Evolutionary conservation across 2,797 vertebrate species (phyloP).

Genomic region (Urophycis tenuis): DNA sequence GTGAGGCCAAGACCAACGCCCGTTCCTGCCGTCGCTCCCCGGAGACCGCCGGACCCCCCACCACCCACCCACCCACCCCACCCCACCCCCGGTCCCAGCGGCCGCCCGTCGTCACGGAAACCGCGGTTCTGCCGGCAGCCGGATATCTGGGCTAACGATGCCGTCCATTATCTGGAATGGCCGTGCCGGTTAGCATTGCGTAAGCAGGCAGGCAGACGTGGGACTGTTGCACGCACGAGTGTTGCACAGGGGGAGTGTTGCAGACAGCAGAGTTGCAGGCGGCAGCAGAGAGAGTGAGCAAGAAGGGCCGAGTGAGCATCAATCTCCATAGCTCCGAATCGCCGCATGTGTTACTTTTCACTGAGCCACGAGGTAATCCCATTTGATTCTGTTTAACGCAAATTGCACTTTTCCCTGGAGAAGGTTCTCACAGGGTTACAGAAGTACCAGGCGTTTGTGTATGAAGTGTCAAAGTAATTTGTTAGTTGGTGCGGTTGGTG

Average conservation of each 20-base stretch:
- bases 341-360: background rate
- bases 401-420: background rate
- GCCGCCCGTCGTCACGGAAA: constrained; percentile 51
- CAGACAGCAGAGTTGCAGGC: background rate
- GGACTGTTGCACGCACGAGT: background rate
- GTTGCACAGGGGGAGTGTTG: background rate
- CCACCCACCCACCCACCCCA: background rate
- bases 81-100: background rate
- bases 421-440: background rate
- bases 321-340: no score
- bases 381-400: background rate
- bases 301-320: background rate
- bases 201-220: background rate
- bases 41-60: background rate
- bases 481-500: background rate
- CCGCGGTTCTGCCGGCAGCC: constrained; percentile 43
- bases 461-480: background rate
- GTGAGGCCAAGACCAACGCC: no score
- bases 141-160: constrained; percentile 54
- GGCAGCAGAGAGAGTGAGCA: background rate
- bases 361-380: background rate
- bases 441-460: background rate
- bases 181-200: constrained; percentile 54
- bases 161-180: constrained; percentile 60
- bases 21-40: no score